Conservation (phyloP, 1,140 invertebrate genomes). For the Fopius arisanus region DNA sequence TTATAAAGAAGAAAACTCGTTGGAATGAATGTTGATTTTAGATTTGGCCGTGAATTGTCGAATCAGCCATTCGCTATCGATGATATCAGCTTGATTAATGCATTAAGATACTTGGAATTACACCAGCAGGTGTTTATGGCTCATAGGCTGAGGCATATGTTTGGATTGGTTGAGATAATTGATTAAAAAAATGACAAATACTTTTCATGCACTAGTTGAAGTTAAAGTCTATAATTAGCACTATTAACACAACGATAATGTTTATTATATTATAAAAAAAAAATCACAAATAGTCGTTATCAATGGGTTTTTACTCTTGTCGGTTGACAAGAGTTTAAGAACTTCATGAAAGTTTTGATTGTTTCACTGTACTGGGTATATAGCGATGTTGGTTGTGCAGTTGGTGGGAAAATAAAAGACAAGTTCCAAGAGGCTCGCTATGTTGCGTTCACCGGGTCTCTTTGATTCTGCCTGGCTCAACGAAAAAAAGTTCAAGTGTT, state of each 20-base stretch:
- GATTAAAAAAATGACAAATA: not conserved
- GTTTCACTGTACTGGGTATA: not conserved
- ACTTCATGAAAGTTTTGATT: not conserved
- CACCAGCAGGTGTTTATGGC: not conserved
- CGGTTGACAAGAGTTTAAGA: not conserved
- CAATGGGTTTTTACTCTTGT: not conserved
- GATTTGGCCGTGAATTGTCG: not conserved
- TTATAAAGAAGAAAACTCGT: not conserved
- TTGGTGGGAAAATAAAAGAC: not conserved
- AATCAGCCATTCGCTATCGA: not conserved
- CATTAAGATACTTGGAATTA: not conserved
- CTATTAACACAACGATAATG: not conserved
- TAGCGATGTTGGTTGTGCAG: not conserved
- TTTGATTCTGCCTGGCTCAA: conserved; percentile 12
- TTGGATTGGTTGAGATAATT: not conserved
- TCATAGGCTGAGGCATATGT: not conserved
- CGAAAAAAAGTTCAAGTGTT: conserved; percentile 20
- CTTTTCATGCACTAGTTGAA: not conserved
- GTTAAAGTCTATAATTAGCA: not conserved
- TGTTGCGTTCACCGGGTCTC: conserved; percentile 1
- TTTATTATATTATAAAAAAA: too few species aligned
- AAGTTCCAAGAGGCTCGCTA: not conserved
- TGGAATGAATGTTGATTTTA: not conserved
- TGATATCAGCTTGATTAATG: not conserved
- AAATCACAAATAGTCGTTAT: not conserved